These are phyloP conservation scores for Drosophila nebulosa DNA, from an alignment of 1,140 invertebrate genomes.

Conservation along the genomic window DNA sequence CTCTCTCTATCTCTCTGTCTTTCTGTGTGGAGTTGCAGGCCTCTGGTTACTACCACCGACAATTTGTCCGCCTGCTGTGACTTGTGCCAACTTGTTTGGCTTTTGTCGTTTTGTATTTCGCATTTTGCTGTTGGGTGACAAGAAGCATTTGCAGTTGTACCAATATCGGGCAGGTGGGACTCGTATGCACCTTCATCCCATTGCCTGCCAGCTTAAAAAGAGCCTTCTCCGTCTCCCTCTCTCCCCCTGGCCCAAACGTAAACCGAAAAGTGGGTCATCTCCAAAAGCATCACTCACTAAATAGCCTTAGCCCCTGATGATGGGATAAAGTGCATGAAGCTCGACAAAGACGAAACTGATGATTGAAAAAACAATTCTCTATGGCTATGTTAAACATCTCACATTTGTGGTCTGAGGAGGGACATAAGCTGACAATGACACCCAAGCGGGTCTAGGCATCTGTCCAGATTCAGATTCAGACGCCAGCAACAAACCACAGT, in stretches of 20 bases:
- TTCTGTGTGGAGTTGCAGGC: background rate
- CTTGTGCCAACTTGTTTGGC: slow-evolving; percentile 69
- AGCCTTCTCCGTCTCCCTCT: too few relatives aligned
- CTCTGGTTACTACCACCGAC: slow-evolving; percentile 31
- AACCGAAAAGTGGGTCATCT: slow-evolving; percentile 63
- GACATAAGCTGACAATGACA: slow-evolving; percentile 76
- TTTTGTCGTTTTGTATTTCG: slow-evolving; percentile 61
- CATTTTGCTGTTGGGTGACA: slow-evolving; percentile 48
- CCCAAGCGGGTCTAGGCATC: slow-evolving; percentile 24
- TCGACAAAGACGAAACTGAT: slow-evolving; percentile 67
- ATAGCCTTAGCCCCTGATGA: slow-evolving; percentile 49
- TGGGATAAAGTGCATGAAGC: slow-evolving; percentile 9
- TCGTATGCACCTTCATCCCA: slow-evolving; percentile 35
- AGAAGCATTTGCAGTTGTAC: slow-evolving; percentile 17
- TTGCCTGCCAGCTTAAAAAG: slow-evolving; percentile 64
- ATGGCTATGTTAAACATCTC: slow-evolving; percentile 75
- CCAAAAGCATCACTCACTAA: slow-evolving; percentile 65
- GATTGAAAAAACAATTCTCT: slow-evolving; percentile 73
- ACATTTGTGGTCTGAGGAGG: slow-evolving; percentile 20
- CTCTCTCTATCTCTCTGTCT: background rate
- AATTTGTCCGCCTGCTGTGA: slow-evolving; percentile 74
- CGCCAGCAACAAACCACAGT: slow-evolving; percentile 27
- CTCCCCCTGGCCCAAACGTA: slow-evolving; percentile 18
- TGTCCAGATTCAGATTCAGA: slow-evolving; percentile 53
- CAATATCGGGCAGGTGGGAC: slow-evolving; percentile 2